Evolutionary conservation across 2,888 invertebrate species (phyloP).

Genomic region (Melanostoma mellinum): DNA sequence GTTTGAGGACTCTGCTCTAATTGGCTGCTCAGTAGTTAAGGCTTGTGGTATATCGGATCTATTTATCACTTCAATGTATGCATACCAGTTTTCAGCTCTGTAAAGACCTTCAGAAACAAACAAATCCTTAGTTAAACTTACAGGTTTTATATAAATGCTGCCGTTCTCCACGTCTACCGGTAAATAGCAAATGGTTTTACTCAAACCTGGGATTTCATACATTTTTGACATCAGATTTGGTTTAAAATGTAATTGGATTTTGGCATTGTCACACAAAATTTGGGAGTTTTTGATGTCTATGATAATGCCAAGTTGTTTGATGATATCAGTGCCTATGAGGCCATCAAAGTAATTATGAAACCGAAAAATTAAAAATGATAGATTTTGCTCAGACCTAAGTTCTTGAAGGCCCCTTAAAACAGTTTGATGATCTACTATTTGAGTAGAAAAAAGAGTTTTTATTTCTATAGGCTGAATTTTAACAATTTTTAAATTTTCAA

Average conservation of each 20-base stretch:
- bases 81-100: slow-evolving; percentile 3
- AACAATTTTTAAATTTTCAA: neutral
- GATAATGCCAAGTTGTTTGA: slow-evolving; percentile 6
- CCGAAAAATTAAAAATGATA: slow-evolving; percentile 11
- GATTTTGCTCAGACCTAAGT: neutral
- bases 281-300: neutral
- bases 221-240: slow-evolving; percentile 4
- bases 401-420: neutral
- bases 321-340: slow-evolving; percentile 8
- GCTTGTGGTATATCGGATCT: neutral
- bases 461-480: neutral
- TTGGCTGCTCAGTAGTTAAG: slow-evolving; percentile 9
- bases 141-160: slow-evolving; percentile 6
- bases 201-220: neutral
- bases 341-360: slow-evolving; percentile 21
- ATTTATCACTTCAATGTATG: slow-evolving; percentile 8
- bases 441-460: neutral
- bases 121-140: neutral
- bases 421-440: slow-evolving; percentile 1
- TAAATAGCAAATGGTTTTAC: neutral
- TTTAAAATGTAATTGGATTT: slow-evolving; percentile 9
- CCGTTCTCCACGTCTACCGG: slow-evolving; percentile 1
- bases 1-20: neutral
- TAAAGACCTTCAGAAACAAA: slow-evolving; percentile 18
- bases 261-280: neutral